A percentile compares a stretch with the other conserved stretches of the same genome.
These are phyloP conservation scores for Pangasianodon hypophthalmus DNA, from an alignment of 2,113 vertebrate genomes.

Conservation along the genomic window DNA sequence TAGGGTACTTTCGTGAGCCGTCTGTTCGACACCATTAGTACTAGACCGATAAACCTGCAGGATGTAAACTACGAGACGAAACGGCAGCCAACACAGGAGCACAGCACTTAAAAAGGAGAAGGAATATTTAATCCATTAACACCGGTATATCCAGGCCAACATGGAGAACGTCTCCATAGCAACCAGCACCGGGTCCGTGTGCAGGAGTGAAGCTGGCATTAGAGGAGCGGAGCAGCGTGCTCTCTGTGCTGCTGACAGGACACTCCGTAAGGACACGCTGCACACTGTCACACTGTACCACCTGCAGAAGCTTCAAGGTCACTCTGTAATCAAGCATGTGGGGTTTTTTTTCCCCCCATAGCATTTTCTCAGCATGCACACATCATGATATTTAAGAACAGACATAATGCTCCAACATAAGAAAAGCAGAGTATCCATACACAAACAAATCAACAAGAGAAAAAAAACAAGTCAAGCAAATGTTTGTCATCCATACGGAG, in stretches of 20 bases:
- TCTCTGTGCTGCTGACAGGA: neutral
- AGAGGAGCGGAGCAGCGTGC: neutral
- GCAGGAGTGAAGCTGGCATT: neutral
- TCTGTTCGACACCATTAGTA: neutral
- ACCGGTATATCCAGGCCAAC: slow-evolving; percentile 24
- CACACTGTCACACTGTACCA: neutral
- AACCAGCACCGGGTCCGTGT: slow-evolving; percentile 4
- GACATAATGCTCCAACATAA: neutral
- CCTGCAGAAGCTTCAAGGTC: neutral
- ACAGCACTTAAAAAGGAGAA: neutral
- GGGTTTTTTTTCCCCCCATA: neutral
- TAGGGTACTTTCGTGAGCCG: neutral
- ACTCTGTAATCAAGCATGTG: neutral
- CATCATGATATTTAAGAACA: neutral
- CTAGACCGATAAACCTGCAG: neutral
- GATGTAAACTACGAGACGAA: neutral
- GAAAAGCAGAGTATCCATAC: neutral
- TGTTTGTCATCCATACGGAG: too few relatives aligned
- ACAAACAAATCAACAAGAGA: neutral
- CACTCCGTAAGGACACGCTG: neutral
- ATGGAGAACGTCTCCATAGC: slow-evolving; percentile 22
- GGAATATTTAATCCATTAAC: slow-evolving; percentile 5
- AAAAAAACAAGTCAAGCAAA: too few relatives aligned
- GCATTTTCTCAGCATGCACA: neutral
- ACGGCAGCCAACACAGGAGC: neutral